phyloP scores from a whole-genome alignment of 2,113 vertebrate genomes.

The Eptesicus fuscus region DNA sequence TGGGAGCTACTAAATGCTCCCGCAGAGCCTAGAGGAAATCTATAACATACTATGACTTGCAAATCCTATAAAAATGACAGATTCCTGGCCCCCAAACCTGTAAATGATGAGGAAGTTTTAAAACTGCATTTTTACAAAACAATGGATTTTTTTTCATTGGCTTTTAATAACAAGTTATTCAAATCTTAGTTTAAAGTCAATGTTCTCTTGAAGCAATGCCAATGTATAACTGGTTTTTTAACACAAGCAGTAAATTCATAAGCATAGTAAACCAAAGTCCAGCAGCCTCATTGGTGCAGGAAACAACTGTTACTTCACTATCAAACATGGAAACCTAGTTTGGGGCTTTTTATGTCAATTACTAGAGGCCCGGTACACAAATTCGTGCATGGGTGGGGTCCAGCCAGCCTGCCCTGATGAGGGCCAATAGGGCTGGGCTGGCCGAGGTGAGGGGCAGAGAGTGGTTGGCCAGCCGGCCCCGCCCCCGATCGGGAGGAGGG shows the following conservation, averaged over 20 bases:
- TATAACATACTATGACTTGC: neutral
- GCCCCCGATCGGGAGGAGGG: accelerated
- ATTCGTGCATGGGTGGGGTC: no score
- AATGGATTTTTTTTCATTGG: conserved; percentile 24
- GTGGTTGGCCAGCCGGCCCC: no score
- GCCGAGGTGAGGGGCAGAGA: no score
- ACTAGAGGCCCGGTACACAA: no score
- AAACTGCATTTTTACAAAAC: conserved; percentile 40
- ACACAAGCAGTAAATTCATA: neutral
- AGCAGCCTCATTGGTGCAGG: neutral
- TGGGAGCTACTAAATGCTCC: neutral
- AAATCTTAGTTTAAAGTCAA: conserved; percentile 34
- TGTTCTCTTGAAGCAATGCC: conserved; percentile 2
- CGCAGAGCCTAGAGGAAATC: neutral
- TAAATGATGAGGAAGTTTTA: neutral
- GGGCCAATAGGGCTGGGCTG: no score
- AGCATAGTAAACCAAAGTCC: neutral
- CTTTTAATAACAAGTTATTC: conserved; percentile 53
- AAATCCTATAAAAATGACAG: neutral
- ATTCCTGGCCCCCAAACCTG: neutral
- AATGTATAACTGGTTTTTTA: conserved; percentile 22
- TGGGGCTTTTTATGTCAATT: neutral
- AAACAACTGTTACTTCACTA: neutral
- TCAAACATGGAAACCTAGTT: conserved; percentile 6
- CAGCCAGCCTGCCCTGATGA: no score